Percentiles rank a stretch among this genome's conserved stretches.
phyloP scores from a whole-genome alignment of 2,888 invertebrate genomes.

The Cryptocephalus primarius region DNA sequence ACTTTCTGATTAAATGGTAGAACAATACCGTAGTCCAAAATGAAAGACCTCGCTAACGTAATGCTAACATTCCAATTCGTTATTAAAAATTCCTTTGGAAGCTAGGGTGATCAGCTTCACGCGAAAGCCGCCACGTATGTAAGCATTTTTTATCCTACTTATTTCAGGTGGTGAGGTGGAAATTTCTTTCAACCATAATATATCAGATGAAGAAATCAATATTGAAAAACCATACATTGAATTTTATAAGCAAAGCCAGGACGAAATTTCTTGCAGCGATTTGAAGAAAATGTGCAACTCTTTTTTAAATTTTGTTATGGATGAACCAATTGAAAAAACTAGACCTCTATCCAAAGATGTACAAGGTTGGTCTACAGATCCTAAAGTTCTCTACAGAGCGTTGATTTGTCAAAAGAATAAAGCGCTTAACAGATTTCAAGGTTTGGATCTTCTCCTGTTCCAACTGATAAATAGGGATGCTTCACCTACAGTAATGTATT shows the following conservation, averaged over 20 bases:
- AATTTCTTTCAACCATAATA: conserved; percentile 13
- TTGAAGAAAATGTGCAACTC: conserved; percentile 25
- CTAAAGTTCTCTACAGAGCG: conserved; percentile 25
- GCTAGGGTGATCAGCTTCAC: too few relatives aligned
- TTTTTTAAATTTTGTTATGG: conserved; percentile 29
- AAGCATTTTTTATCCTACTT: too few relatives aligned
- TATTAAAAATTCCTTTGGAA: too few relatives aligned
- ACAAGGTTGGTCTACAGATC: conserved; percentile 33
- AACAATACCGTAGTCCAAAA: too few relatives aligned
- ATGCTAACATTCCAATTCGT: too few relatives aligned
- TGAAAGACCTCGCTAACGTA: too few relatives aligned
- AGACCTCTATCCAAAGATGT: conserved; percentile 17
- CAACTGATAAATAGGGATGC: conserved; percentile 26
- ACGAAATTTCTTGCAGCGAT: conserved; percentile 15
- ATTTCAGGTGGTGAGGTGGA: conserved; percentile 19
- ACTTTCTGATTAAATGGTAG: too few relatives aligned
- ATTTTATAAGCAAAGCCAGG: conserved; percentile 25
- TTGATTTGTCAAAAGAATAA: conserved; percentile 30
- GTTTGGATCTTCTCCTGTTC: conserved; percentile 32
- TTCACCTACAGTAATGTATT: conserved; percentile 28
- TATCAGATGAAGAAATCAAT: conserved; percentile 25
- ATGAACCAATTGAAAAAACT: conserved; percentile 28
- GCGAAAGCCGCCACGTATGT: too few relatives aligned
- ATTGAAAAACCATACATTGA: conserved; percentile 30
- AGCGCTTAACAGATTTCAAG: conserved; percentile 24